These are phyloP conservation scores for Steinernema feltiae DNA, from an alignment of 1,140 invertebrate genomes.

Conservation along the genomic window DNA sequence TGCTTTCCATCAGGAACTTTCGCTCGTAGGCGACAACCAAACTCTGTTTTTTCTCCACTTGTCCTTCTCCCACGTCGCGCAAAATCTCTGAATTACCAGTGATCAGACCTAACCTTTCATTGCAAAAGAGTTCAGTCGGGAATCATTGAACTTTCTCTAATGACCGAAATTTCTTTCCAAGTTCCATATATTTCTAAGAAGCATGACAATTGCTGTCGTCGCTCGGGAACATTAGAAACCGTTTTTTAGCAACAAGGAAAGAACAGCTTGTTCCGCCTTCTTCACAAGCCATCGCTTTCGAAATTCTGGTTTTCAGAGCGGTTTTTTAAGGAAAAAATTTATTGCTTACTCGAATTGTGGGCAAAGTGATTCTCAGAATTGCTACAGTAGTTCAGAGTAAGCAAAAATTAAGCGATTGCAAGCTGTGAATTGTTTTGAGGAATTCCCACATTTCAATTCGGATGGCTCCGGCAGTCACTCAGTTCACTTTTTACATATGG, in stretches of 20 bases:
- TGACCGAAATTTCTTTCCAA: no score
- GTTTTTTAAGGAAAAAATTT: no score
- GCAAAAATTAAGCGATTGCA: no score
- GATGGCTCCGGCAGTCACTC: neutral
- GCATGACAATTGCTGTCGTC: neutral
- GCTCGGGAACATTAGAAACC: neutral
- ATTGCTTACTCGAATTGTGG: no score
- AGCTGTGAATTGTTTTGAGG: no score
- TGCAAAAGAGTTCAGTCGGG: neutral
- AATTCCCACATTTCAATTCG: no score
- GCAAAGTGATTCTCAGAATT: no score
- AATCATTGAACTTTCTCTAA: neutral
- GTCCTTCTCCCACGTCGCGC: neutral
- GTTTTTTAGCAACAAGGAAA: no score
- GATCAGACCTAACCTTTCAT: neutral
- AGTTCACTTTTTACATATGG: neutral
- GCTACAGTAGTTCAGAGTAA: no score
- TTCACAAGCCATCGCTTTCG: no score
- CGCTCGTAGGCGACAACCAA: neutral
- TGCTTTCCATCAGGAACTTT: constrained; percentile 14
- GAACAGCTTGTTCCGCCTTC: no score
- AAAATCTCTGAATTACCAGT: neutral
- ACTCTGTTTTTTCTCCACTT: neutral
- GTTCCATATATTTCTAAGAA: neutral
- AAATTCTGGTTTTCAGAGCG: no score